Base-by-base conservation (phyloP, 1,140 invertebrate species). In the Eulimnadia texana region DNA sequence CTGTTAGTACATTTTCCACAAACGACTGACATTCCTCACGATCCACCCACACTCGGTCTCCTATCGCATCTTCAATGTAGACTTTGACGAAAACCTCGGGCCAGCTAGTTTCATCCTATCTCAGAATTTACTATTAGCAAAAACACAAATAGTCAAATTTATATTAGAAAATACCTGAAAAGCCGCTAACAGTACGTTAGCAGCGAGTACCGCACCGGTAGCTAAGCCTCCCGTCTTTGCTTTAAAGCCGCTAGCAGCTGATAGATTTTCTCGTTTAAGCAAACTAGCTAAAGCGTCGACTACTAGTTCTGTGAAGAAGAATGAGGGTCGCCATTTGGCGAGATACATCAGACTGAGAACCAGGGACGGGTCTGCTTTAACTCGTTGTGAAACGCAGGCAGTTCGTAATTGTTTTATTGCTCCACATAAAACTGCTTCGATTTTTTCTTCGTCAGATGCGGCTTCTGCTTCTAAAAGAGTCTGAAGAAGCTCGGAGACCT, bases 61-160 rank as follows among this genome's bases (percentile, higher is more conserved):
- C 89, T 0, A 93, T 72, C 2, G 92, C 89, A 77, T 98, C 94
- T 69, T 98, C 93, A 60, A 97, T 83, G 70, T 92, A 98, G 70
- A 85, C 84, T 77, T 83, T 85, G 2, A 86, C 76, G 72, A 90
- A 86, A 58, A 79, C 75, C 66, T 88, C 85, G 3, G 87, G 86
- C 87, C 87, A 90, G 62, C 80, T 81, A 53, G 78, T 80, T 58
- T 80, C 82, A 25, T 90, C 53, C n/a, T 51, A 24, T 19, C 3
- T 9, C 6, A 53, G 23, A 53, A 53, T 20, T 9, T 53, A 53
- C 6, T 9, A 53, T 20, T 20, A 53, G 6, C 3, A 6, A 16
- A 11, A 50, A 23, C 19, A 20, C 3, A 80, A 71, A 74, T 79
- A 79, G 52, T 71, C 67, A 66, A 78, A 76, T 27, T 77, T 78